These are phyloP conservation scores for Oppia nitens DNA, from an alignment of 1,140 invertebrate genomes.

Conservation along the genomic window DNA sequence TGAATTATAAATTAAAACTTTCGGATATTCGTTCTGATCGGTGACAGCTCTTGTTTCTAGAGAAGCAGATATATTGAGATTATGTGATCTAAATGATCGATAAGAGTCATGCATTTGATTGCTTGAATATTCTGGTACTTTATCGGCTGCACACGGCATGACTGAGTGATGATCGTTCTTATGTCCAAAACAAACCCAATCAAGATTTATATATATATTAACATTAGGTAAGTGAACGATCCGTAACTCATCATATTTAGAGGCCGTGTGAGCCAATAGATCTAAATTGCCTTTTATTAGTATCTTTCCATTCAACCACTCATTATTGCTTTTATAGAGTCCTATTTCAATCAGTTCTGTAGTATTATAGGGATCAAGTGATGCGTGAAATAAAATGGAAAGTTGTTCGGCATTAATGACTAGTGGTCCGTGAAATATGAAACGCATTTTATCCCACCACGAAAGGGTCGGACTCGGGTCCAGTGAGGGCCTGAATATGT, in stretches of 20 bases:
- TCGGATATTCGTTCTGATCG: conserved; percentile 32
- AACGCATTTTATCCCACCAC: conserved; percentile 92
- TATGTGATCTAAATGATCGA: conserved; percentile 77
- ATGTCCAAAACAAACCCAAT: conserved; percentile 81
- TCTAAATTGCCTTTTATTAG: conserved; percentile 67
- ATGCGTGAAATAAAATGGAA: conserved; percentile 76
- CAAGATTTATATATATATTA: conserved; percentile 52
- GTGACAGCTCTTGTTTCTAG: conserved; percentile 57
- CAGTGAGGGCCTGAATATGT: conserved; percentile 64
- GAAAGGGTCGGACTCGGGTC: conserved; percentile 85
- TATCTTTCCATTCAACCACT: conserved; percentile 86
- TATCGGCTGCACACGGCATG: conserved; percentile 86
- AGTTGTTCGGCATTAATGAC: conserved; percentile 69
- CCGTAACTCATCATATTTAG: conserved; percentile 93
- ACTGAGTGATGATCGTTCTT: conserved; percentile 91
- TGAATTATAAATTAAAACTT: conserved; percentile 71
- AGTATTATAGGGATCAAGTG: conserved; percentile 91
- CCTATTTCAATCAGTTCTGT: conserved; percentile 97
- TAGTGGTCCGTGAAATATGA: conserved; percentile 78
- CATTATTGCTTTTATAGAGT: conserved; percentile 75
- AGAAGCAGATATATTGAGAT: conserved; percentile 67
- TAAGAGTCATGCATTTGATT: conserved; percentile 64
- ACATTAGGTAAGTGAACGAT: conserved; percentile 77
- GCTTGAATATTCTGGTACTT: conserved; percentile 89
- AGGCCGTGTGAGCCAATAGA: conserved; percentile 81